Evolutionary conservation across 2,797 vertebrate species (phyloP).

Genomic region (Gadopsis marmoratus): DNA sequence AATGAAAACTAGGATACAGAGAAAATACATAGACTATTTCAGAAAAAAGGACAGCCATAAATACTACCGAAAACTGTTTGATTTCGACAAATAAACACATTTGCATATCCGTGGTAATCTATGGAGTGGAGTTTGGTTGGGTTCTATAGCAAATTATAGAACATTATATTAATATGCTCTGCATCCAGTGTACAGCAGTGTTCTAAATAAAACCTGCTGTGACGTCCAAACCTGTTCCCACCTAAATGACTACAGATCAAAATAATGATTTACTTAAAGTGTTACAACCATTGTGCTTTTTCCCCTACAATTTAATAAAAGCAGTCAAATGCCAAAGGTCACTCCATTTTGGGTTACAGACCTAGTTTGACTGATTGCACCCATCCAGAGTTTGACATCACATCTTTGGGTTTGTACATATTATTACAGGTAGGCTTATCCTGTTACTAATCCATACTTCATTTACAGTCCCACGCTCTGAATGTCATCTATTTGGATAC

Average conservation of each 20-base stretch:
- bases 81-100: not conserved
- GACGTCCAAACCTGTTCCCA: not conserved
- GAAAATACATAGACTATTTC: not conserved
- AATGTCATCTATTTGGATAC: not conserved
- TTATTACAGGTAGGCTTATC: conserved; percentile 5
- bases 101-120: not conserved
- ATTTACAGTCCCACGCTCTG: not conserved
- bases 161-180: not conserved
- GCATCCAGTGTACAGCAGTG: not conserved
- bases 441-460: conserved; percentile 1
- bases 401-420: too few relatives aligned
- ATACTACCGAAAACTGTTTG: not conserved
- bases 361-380: not conserved
- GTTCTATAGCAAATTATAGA: not conserved
- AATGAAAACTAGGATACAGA: not conserved
- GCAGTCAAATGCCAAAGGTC: not conserved
- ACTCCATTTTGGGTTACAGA: not conserved
- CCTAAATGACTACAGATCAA: not conserved
- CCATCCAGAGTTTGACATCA: not conserved
- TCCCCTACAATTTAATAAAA: not conserved
- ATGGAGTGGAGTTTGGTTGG: not conserved
- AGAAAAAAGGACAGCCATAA: not conserved
- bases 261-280: not conserved
- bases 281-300: not conserved
- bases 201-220: conserved; percentile 1